Evolutionary conservation across 2,888 invertebrate species (phyloP).

Genomic region (Colostygia pectinataria): DNA sequence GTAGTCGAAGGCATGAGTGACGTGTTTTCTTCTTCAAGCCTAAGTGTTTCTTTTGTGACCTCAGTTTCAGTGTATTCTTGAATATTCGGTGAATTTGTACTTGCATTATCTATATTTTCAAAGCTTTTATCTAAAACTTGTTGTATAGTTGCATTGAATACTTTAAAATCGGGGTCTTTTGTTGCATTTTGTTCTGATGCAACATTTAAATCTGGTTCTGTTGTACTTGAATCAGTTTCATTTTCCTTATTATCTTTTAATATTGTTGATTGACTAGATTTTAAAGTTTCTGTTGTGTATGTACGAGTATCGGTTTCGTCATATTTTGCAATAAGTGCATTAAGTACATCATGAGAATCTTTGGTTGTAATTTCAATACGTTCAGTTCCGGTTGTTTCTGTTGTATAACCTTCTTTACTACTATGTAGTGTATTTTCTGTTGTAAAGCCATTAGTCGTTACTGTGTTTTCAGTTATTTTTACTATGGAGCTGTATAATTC

Average conservation of each 20-base stretch:
- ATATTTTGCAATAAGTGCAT: background rate
- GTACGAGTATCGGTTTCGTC: background rate
- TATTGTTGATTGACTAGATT: background rate
- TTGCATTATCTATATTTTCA: background rate
- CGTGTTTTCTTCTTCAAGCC: slow-evolving; percentile 24
- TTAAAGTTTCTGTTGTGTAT: background rate
- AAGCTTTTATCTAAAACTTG: background rate
- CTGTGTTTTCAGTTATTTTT: background rate
- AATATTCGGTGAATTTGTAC: slow-evolving; percentile 8
- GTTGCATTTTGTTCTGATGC: background rate
- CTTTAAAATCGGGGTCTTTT: background rate
- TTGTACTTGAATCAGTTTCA: slow-evolving; percentile 3
- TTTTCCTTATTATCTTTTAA: background rate
- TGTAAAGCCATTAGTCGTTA: background rate
- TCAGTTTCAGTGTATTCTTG: background rate
- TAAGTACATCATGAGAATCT: background rate
- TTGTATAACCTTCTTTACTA: background rate
- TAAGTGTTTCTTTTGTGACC: background rate
- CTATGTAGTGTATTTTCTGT: background rate
- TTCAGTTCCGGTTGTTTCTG: background rate
- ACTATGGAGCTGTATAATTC: background rate
- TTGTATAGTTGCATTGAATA: background rate
- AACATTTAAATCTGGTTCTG: background rate
- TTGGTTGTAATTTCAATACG: background rate
- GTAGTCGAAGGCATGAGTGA: slow-evolving; percentile 28